Conservation (phyloP, 2,888 invertebrate species). For the Crepidodera aurea region DNA sequence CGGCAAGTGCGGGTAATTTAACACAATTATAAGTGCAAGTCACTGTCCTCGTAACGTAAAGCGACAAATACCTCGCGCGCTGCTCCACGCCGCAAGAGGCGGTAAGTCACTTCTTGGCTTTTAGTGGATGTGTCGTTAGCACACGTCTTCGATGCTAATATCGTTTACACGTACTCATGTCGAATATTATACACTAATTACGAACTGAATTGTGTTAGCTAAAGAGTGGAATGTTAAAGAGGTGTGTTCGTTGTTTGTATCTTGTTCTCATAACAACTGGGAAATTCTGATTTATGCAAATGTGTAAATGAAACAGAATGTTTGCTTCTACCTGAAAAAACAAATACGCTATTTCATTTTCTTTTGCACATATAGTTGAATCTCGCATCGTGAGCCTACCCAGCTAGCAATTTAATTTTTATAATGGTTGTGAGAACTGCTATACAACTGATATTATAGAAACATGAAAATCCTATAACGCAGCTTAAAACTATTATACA, state of each 20-base stretch:
- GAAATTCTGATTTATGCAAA: not conserved
- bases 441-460: too few species aligned
- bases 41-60: slow-evolving; percentile 39
- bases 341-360: too few species aligned
- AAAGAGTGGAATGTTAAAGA: not conserved
- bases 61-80: slow-evolving; percentile 40
- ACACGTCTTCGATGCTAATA: slow-evolving; percentile 38
- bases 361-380: too few species aligned
- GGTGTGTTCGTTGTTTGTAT: not conserved
- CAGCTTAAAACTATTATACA: too few species aligned
- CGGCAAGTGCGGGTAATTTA: slow-evolving; percentile 53
- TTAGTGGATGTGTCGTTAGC: slow-evolving; percentile 31
- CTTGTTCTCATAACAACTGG: not conserved
- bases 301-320: too few species aligned
- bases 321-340: too few species aligned
- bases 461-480: too few species aligned
- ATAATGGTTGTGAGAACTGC: too few species aligned
- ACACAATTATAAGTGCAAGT: slow-evolving; percentile 55
- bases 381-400: too few species aligned
- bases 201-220: slow-evolving; percentile 34
- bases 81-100: slow-evolving; percentile 33
- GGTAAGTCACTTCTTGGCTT: slow-evolving; percentile 39
- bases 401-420: too few species aligned
- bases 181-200: slow-evolving; percentile 36
- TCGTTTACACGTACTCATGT: slow-evolving; percentile 43